Conservation (phyloP, 2,113 vertebrate genomes). For the Vombatus ursinus region DNA sequence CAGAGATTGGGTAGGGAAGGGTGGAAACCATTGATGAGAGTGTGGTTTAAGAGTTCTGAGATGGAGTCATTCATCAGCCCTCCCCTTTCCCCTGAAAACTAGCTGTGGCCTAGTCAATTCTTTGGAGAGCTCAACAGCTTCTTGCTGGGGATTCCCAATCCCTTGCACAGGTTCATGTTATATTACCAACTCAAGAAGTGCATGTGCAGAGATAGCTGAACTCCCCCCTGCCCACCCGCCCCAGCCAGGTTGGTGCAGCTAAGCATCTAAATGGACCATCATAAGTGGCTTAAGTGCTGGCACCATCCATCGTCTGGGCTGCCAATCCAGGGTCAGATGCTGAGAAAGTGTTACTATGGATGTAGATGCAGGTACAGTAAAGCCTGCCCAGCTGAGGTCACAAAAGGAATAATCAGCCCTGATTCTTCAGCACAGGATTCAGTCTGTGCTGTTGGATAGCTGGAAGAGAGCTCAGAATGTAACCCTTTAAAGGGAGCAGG, state of each 20-base stretch:
- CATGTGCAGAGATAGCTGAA: not conserved
- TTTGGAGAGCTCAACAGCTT: not conserved
- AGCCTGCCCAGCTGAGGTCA: not conserved
- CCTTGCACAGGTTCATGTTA: not conserved
- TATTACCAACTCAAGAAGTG: not conserved
- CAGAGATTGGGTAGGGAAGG: not conserved
- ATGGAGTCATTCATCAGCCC: not conserved
- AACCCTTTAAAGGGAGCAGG: not conserved
- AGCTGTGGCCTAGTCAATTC: not conserved
- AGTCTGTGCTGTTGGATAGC: not conserved
- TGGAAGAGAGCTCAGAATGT: not conserved
- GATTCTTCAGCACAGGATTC: not conserved
- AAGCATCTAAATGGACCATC: not conserved
- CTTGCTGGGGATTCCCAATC: not conserved
- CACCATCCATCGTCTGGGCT: not conserved
- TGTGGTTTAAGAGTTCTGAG: not conserved
- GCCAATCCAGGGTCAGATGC: not conserved
- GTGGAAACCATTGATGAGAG: not conserved
- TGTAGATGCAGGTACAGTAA: not conserved
- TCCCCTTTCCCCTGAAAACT: not conserved
- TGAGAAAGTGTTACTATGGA: not conserved
- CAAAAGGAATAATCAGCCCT: not conserved
- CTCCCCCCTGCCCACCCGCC: too few species aligned
- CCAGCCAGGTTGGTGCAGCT: not conserved
- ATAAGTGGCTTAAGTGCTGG: not conserved